Percentiles rank a stretch among this genome's conserved stretches.
phyloP scores from a whole-genome alignment of 2,113 vertebrate genomes.

The Sander lucioperca region DNA sequence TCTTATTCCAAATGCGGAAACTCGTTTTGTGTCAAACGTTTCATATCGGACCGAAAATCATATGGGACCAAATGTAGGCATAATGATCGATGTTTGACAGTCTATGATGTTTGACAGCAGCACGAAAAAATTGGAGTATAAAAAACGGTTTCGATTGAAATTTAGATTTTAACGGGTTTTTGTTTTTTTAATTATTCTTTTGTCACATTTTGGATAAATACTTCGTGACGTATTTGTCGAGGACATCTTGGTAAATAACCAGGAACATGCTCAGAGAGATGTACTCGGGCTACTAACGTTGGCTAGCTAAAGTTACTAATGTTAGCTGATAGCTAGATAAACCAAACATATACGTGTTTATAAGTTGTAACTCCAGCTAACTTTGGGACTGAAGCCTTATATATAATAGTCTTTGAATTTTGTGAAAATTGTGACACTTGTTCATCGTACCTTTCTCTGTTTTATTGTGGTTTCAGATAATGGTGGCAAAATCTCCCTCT shows the following conservation, averaged over 20 bases:
- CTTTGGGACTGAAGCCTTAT: neutral
- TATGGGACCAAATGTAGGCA: neutral
- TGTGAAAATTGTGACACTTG: neutral
- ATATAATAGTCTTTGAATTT: no score
- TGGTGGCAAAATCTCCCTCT: slow-evolving; percentile 93
- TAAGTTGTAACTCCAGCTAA: neutral
- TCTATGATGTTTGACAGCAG: no score
- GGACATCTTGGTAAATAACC: neutral
- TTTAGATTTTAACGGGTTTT: no score
- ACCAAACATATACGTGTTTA: neutral
- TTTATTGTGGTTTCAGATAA: slow-evolving; percentile 66
- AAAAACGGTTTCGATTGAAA: no score
- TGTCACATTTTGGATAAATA: neutral
- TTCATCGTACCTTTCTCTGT: neutral
- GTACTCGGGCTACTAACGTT: no score
- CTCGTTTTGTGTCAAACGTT: accelerated
- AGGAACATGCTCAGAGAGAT: no score
- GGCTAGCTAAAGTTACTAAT: no score
- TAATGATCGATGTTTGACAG: neutral
- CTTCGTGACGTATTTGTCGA: neutral
- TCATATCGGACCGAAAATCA: neutral
- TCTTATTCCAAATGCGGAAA: neutral
- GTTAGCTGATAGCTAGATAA: neutral
- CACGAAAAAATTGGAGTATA: no score
- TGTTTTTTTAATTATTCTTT: no score